phyloP scores from a whole-genome alignment of 1,140 invertebrate species.

The Pogonomyrmex barbatus region DNA sequence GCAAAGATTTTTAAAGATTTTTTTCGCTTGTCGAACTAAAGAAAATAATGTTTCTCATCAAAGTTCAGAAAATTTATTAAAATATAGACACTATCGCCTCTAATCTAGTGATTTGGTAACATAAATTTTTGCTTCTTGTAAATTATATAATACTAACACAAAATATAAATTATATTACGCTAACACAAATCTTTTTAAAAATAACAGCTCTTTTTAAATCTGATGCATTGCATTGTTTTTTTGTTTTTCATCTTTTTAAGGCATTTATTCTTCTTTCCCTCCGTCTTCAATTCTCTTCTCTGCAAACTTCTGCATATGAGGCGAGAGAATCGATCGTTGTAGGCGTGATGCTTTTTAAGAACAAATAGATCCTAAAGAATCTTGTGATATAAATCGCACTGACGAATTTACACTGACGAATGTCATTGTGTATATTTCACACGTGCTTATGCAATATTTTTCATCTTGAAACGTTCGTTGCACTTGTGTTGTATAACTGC shows the following conservation, averaged over 20 bases:
- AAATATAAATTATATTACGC: not conserved
- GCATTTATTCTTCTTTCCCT: not conserved
- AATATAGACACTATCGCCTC: not conserved
- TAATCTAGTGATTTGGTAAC: not conserved
- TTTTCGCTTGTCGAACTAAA: not conserved
- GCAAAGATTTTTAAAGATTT: not conserved
- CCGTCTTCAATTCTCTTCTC: not conserved
- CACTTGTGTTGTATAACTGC: not conserved
- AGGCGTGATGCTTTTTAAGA: not conserved
- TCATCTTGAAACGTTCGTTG: conserved; percentile 1
- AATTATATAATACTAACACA: not conserved
- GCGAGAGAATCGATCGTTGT: not conserved
- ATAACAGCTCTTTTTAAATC: not conserved
- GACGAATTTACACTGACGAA: not conserved
- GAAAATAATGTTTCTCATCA: not conserved
- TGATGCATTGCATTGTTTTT: not conserved
- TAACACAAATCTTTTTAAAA: not conserved
- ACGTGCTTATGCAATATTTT: not conserved
- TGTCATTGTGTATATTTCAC: not conserved
- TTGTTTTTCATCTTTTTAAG: not conserved
- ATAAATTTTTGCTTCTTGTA: not conserved
- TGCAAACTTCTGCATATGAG: not conserved
- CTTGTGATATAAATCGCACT: not conserved
- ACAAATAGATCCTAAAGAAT: not conserved
- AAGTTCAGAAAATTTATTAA: conserved; percentile 5